Percentiles rank a stretch among this genome's conserved stretches.
Evolutionary conservation across 1,140 invertebrate species (phyloP).

Genomic region (Megathymus violae): DNA sequence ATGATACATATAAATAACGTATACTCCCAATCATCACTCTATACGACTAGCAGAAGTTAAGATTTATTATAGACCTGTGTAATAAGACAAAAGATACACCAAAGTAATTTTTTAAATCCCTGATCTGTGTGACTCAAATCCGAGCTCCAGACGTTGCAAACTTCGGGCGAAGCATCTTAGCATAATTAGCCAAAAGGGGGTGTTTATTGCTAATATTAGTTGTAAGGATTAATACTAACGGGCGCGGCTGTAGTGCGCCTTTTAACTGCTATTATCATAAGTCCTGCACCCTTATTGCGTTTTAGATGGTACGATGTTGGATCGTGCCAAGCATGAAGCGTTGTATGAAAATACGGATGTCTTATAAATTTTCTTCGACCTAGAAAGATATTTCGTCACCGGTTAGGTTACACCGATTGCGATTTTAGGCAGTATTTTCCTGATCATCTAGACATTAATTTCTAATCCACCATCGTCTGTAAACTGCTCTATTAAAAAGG

Average conservation of each 20-base stretch:
- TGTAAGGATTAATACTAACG: conserved; percentile 72
- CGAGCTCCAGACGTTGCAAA: conserved; percentile 55
- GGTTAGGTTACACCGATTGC: too few relatives aligned
- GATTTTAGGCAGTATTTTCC: too few relatives aligned
- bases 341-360: too few relatives aligned
- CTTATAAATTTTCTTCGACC: too few relatives aligned
- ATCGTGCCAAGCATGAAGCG: conserved; percentile 16
- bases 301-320: conserved; percentile 31
- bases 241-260: conserved; percentile 51
- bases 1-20: too few relatives aligned
- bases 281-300: conserved; percentile 42
- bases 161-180: conserved; percentile 68
- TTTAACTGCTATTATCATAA: conserved; percentile 70
- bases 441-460: too few relatives aligned
- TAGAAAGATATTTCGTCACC: too few relatives aligned
- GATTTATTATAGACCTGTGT: neutral
- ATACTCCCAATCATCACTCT: too few relatives aligned
- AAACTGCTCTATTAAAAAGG: too few relatives aligned
- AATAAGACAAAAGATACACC: conserved; percentile 26
- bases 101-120: conserved; percentile 35
- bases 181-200: conserved; percentile 76
- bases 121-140: conserved; percentile 48
- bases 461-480: too few relatives aligned
- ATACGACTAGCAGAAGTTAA: too few relatives aligned
- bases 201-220: conserved; percentile 82